These are phyloP conservation scores for Neotoma lepida DNA, from an alignment of 2,113 vertebrate species.

Conservation along the genomic window DNA sequence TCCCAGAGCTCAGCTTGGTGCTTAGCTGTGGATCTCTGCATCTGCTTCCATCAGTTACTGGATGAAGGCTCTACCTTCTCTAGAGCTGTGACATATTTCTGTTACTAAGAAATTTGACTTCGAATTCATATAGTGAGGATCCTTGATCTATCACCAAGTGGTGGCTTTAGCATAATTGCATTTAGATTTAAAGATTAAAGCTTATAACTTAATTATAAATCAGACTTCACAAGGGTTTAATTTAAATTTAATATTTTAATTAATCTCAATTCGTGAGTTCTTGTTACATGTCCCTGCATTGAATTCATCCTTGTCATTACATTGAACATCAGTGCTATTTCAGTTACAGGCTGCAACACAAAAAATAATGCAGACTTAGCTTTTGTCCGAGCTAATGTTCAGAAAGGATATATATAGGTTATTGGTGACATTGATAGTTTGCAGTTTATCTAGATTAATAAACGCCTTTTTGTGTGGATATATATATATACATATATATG, in stretches of 20 bases:
- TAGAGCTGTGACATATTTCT: not conserved
- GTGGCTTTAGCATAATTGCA: slow-evolving; percentile 55
- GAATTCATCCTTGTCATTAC: slow-evolving; percentile 61
- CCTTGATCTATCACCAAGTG: slow-evolving; percentile 37
- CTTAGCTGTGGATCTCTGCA: too few relatives aligned
- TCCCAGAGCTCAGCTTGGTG: too few relatives aligned
- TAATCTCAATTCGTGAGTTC: slow-evolving; percentile 22
- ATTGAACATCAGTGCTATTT: slow-evolving; percentile 15
- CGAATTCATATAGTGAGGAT: slow-evolving; percentile 35
- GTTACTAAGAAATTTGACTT: slow-evolving; percentile 56
- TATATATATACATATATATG: not conserved
- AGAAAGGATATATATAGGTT: not conserved
- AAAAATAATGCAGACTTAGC: not conserved
- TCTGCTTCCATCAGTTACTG: too few relatives aligned
- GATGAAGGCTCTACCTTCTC: too few relatives aligned
- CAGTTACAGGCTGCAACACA: slow-evolving; percentile 17
- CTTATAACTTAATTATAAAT: slow-evolving; percentile 65
- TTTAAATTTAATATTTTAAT: slow-evolving; percentile 69
- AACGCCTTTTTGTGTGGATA: not conserved
- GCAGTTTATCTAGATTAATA: slow-evolving; percentile 20
- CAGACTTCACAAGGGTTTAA: slow-evolving; percentile 48
- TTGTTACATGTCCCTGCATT: slow-evolving; percentile 50
- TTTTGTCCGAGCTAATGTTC: not conserved
- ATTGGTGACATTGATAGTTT: not conserved
- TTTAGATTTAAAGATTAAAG: slow-evolving; percentile 66